Base-by-base conservation (phyloP, 2,888 invertebrate species). In the Oxyscelio sp. region DNA sequence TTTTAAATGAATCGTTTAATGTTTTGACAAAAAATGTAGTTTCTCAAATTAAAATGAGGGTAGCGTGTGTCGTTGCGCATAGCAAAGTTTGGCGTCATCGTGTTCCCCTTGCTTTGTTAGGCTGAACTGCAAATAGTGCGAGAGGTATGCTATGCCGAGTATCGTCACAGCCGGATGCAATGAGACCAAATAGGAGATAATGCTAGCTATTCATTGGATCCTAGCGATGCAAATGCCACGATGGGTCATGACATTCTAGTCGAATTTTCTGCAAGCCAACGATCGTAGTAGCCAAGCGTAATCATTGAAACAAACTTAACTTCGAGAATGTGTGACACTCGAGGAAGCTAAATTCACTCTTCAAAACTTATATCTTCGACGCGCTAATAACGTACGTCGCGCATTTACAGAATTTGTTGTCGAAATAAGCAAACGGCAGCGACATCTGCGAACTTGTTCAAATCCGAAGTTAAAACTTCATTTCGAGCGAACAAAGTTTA, bases 171-270 rank as follows among this genome's bases (percentile, higher is more conserved):
- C 84, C 88, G 86, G 73, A 90, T 88, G 89, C 90, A 90, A 90
- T 85, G 89, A 91, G 90, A 91, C 90, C 91, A 90, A 92, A 92
- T 90, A 89, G 91, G 87, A 90, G 88, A 90, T 88, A 90, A 92
- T 90, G 90, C 90, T 81, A 86, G 90, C 91, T 90, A 92, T 92
- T 92, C 90, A 91, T 92, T 90, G 91, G 90, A 91, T 91, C 89
- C 90, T 85, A 89, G 89, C 87, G 89, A 91, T 91, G 91, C 91
- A 88, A 91, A 91, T 91, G 89, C 91, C 91, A 89, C 86, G 86
- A 87, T 88, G 87, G 90, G 91, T 91, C 92, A 90, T 87, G 89
- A 89, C 87, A 92, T 91, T 91, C 90, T 89, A 81, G 86, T 85
- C 86, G 89, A 89, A 90, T 90, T 91, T 90, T 90, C 89, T 86